These are phyloP conservation scores for Mirounga angustirostris DNA, from an alignment of 2,113 vertebrate species.

Conservation along the genomic window DNA sequence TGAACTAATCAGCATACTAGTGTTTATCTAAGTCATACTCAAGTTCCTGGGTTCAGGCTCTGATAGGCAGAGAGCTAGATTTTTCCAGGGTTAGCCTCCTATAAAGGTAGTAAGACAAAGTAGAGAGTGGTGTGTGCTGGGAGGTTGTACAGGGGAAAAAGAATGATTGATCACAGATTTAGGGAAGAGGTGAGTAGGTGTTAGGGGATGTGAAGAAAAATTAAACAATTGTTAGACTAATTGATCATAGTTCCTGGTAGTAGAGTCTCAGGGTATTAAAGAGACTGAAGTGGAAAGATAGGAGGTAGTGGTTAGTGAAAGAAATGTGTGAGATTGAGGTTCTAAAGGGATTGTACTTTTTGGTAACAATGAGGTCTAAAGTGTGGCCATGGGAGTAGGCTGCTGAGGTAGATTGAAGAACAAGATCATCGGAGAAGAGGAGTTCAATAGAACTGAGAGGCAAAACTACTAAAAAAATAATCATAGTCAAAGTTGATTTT, in stretches of 20 bases:
- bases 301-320: not conserved
- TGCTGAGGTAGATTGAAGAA: not conserved
- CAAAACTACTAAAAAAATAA: not conserved
- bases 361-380: not conserved
- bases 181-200: not conserved
- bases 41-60: not conserved
- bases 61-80: not conserved
- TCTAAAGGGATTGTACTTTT: not conserved
- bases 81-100: not conserved
- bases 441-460: not conserved
- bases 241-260: not conserved
- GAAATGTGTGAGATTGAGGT: not conserved
- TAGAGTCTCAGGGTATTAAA: not conserved
- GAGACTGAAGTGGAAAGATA: not conserved
- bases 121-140: not conserved
- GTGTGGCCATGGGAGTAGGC: not conserved
- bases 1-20: not conserved
- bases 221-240: not conserved
- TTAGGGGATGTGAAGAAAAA: not conserved
- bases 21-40: not conserved
- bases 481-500: not conserved
- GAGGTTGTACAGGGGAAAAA: not conserved
- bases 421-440: not conserved
- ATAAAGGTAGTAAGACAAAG: not conserved
- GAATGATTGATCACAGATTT: not conserved